Evolutionary conservation across 2,113 vertebrate genomes (phyloP), one percentile per base, ranked within the genome.

Genomic region (Baryphthengus martii): DNA sequence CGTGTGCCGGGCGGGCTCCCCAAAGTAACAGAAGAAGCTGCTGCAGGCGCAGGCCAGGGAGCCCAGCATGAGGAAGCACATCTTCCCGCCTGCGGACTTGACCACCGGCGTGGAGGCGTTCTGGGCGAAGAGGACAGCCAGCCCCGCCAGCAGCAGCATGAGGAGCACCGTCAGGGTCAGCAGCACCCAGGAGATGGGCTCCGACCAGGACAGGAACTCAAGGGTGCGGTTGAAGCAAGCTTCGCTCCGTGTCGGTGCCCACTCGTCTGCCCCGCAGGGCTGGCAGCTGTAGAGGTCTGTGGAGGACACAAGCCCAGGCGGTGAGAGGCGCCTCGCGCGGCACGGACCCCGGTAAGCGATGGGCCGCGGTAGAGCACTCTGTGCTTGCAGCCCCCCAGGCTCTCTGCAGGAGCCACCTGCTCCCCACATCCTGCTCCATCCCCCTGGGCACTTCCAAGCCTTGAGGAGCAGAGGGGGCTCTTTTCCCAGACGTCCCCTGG

Each of bases 31-130:
- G 68, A 98, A 98, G 40, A 99, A 84, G 87, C 98, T 98, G 45
- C 97, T 33, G 90, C 97, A 96, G 33, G 97, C 96, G 3, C 96
- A 86, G n/a, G 93, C 95, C 91, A 99, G 96, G n/a, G 98, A 97
- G 14, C 93, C 97, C 81, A 99, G 91, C 98, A 98, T 98, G 47
- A 99, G 94, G 95, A 99, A 98, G 91, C 98, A 99, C 96, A 97
- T 98, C 55, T 93, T 97, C 29, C 98, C 98, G 0, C 99, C 99
- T 0, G 99, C 98, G 1, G 99, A 99, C 96, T 92, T 98, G 55
- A 99, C 99, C 16, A 99, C 98, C 0, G 98, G 99, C 0, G 98
- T 99, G 95, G 98, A 95, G 17, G 92, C 78, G 17, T 98, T 97
- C 35, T 95, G 19, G 40, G 95, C 93, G 10, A 99, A 99, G 92